These are phyloP conservation scores for Machimus atricapillus DNA, from an alignment of 2,888 invertebrate species.

Conservation along the genomic window DNA sequence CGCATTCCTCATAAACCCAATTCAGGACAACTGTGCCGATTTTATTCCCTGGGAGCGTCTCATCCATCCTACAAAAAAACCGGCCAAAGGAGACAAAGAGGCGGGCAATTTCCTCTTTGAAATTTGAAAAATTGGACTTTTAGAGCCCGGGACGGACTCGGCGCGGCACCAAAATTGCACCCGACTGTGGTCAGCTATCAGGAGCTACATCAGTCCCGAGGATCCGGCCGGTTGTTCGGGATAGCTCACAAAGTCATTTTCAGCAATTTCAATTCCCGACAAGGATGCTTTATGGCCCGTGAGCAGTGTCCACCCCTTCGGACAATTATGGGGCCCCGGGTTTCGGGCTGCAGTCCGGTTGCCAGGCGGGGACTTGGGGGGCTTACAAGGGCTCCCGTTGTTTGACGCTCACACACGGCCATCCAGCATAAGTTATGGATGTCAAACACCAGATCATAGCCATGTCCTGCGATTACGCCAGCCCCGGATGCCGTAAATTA, in stretches of 20 bases:
- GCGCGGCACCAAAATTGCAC: neutral
- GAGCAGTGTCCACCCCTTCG: neutral
- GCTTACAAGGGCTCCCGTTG: neutral
- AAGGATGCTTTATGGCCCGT: neutral
- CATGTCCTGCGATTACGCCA: neutral
- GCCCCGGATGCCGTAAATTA: constrained; percentile 21
- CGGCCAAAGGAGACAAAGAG: neutral
- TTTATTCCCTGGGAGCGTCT: neutral
- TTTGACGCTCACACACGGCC: neutral
- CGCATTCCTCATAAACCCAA: neutral
- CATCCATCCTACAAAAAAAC: neutral
- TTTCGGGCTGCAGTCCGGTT: neutral
- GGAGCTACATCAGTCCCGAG: neutral
- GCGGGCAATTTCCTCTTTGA: neutral
- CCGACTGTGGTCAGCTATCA: neutral
- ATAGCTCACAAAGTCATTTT: constrained; percentile 1
- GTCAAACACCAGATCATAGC: constrained; percentile 39
- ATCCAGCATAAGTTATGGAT: constrained; percentile 40
- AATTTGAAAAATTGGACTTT: constrained; percentile 1
- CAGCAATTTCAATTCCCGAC: constrained; percentile 1
- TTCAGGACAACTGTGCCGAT: neutral
- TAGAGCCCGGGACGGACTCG: neutral
- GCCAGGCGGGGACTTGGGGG: too few relatives aligned
- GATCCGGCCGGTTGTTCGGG: neutral
- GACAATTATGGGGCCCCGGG: neutral